A percentile compares a stretch with the other conserved stretches of the same genome.
Conservation (phyloP, 2,888 invertebrate genomes). For the Orthonevra nobilis region DNA sequence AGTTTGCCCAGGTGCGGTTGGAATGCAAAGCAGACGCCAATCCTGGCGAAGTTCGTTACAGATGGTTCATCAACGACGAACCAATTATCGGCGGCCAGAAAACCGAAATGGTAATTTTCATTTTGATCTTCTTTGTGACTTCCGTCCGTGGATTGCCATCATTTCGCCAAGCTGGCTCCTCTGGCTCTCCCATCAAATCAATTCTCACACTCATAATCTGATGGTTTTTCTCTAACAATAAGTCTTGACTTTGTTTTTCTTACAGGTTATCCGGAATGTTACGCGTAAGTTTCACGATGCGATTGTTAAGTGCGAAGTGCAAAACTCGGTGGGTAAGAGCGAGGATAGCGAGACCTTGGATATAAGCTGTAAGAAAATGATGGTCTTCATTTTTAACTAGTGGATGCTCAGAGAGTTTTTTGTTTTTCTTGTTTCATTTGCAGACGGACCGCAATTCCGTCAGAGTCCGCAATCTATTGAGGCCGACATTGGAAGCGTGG, state of each 20-base stretch:
- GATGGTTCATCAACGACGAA: constrained; percentile 93
- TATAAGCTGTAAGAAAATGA: constrained; percentile 90
- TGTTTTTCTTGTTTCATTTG: constrained; percentile 59
- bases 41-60: constrained; percentile 91
- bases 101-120: constrained; percentile 85
- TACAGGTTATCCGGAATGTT: constrained; percentile 88
- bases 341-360: constrained; percentile 92
- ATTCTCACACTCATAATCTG: constrained; percentile 7
- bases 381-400: constrained; percentile 11
- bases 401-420: constrained; percentile 7
- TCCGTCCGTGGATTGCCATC: constrained; percentile 22
- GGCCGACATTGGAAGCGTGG: constrained; percentile 89
- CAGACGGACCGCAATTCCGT: constrained; percentile 92
- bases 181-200: too few relatives aligned
- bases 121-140: constrained; percentile 21
- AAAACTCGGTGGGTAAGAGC: constrained; percentile 95
- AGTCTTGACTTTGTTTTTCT: too few relatives aligned
- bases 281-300: constrained; percentile 91
- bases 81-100: constrained; percentile 89
- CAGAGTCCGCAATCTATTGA: constrained; percentile 89
- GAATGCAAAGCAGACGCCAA: constrained; percentile 94
- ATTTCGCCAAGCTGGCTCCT: background rate
- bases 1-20: constrained; percentile 90
- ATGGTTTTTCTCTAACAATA: too few relatives aligned
- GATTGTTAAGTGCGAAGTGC: constrained; percentile 93